Base-by-base conservation (phyloP, 1,140 invertebrate genomes). In the Oryctes rhinoceros region DNA sequence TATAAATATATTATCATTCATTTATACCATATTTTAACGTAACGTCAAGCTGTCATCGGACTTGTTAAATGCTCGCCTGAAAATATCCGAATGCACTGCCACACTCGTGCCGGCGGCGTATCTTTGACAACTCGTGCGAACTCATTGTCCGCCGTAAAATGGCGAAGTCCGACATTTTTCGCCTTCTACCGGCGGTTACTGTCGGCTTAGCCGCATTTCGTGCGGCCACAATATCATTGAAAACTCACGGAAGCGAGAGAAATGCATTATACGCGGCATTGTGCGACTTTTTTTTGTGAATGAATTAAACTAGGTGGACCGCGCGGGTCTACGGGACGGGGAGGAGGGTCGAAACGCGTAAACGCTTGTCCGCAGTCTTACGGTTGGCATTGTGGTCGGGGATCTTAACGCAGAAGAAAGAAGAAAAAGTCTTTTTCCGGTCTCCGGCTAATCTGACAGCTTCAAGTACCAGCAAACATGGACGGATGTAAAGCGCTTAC, bases 391-490 rank as follows among this genome's bases (percentile, higher is more conserved):
- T 71, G 65, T 71, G 65, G 65, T 37, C 24, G 65, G 65, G 65
- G 24, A 71, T 35, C 24, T 71, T 71, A 71, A 35, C 35, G 37
- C 65, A 47, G 53, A 77, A 77, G n/a, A 77, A 15, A 44, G 53
- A 78, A 49, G 77, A 53, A 78, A 78, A 78, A 62, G 15, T n/a
- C 49, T 20, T 30, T 78, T 78, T 78, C 53, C 77, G 47, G 77
- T 47, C 53, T 15, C 30, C 47, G 48, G 53, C 20, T 78, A 78
- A 78, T 78, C 77, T 24, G 77, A 78, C 77, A 78, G 77, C 24
- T 78, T 78, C 77, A 78, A 78, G 77, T 78, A 78, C 77, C 49
- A 78, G 77, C 49, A 78, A 78, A 78, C 77, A 59, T 18, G 48
- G 15, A 59, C 7, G 48, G 15, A 65, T 59, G 44, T 18, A 59